Conservation (phyloP, 1,140 invertebrate genomes). For the Drosophila busckii region DNA sequence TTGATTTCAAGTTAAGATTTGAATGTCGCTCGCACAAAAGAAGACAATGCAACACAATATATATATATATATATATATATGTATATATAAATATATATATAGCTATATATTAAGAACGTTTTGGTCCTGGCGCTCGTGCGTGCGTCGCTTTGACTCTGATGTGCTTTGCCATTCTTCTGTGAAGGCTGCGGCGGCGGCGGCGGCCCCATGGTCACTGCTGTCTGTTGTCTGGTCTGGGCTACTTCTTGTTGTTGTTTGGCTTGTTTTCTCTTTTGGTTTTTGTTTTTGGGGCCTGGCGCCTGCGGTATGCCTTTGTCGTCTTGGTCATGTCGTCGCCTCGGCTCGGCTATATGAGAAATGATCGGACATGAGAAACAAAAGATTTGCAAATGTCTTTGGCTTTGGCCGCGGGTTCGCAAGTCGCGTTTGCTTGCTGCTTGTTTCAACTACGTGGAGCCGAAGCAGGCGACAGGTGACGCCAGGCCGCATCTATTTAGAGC, state of each 20-base stretch:
- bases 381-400: constrained; percentile 77
- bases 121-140: constrained; percentile 35
- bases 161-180: constrained; percentile 20
- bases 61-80: too few species aligned
- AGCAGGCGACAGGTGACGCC: constrained; percentile 70
- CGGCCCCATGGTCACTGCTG: constrained; percentile 33
- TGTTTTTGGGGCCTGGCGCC: constrained; percentile 70
- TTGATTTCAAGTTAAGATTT: constrained; percentile 78
- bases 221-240: constrained; percentile 41
- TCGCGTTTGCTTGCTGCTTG: constrained; percentile 9
- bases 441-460: constrained; percentile 16
- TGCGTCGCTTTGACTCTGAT: constrained; percentile 12
- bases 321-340: constrained; percentile 46
- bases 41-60: constrained; percentile 68
- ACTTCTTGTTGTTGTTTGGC: constrained; percentile 42
- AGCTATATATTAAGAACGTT: too few species aligned
- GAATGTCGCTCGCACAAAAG: constrained; percentile 54
- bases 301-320: constrained; percentile 78
- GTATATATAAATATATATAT: too few species aligned
- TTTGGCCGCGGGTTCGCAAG: constrained; percentile 23
- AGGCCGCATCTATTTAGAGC: constrained; percentile 6
- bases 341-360: constrained; percentile 77
- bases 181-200: neutral
- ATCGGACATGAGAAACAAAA: constrained; percentile 78
- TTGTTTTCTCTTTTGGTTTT: constrained; percentile 27